A percentile compares a stretch with the other conserved stretches of the same genome.
Conservation (phyloP, 2,797 vertebrate species). For the Semotilus atromaculatus region DNA sequence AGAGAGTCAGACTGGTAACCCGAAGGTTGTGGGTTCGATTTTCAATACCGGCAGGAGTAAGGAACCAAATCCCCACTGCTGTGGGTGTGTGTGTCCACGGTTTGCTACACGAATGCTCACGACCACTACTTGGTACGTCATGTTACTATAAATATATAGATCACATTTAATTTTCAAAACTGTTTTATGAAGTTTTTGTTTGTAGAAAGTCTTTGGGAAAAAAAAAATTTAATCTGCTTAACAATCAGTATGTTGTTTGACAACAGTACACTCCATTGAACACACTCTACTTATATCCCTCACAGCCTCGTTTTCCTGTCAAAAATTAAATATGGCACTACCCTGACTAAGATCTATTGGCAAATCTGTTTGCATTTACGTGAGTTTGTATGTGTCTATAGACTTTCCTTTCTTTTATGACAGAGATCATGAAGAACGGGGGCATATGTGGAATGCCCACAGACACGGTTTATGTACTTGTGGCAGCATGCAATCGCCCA, state of each 20-base stretch:
- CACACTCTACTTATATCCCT: background rate
- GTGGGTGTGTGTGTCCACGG: no score
- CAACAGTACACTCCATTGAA: background rate
- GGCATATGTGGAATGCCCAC: constrained; percentile 90
- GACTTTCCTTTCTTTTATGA: background rate
- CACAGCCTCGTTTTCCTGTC: background rate
- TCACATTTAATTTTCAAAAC: background rate
- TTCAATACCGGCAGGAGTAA: background rate
- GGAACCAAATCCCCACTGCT: no score
- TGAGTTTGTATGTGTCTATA: background rate
- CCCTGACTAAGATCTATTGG: background rate
- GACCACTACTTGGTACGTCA: background rate
- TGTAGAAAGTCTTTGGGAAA: background rate
- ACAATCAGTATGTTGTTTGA: background rate
- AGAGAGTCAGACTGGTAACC: background rate
- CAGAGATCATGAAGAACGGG: constrained; percentile 89
- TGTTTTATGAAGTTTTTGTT: background rate
- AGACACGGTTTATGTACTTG: constrained; percentile 90
- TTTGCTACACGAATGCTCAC: background rate
- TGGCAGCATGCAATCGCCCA: constrained; percentile 87
- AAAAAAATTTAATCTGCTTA: background rate
- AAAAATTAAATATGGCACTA: background rate
- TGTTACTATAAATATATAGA: background rate
- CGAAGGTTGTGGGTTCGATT: background rate
- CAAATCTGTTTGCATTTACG: background rate